Conservation (phyloP, 2,888 invertebrate genomes). For the Xestia c-nigrum region DNA sequence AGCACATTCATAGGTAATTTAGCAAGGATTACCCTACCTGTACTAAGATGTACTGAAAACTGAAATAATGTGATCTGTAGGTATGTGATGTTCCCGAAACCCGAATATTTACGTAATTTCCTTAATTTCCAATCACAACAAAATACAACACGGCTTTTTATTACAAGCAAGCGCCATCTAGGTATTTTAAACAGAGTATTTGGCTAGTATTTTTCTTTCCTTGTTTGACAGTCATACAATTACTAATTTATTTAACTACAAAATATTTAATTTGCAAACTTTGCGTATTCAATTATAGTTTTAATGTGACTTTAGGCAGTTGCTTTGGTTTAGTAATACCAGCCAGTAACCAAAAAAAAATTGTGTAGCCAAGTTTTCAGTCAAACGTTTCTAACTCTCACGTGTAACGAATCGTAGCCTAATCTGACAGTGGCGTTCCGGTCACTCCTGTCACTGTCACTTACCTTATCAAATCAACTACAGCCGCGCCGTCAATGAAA, state of each 20-base stretch:
- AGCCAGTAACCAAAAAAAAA: not conserved
- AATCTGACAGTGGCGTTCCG: not conserved
- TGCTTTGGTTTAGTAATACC: not conserved
- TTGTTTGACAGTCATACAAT: not conserved
- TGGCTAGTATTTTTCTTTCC: not conserved
- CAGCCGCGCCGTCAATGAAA: conserved; percentile 7
- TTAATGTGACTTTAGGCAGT: not conserved
- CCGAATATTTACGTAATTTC: too few relatives aligned
- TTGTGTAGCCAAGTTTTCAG: not conserved
- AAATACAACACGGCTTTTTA: not conserved
- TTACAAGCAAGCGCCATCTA: conserved; percentile 36
- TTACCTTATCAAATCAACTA: not conserved
- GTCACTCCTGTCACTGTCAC: not conserved
- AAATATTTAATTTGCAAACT: not conserved
- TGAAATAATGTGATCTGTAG: not conserved
- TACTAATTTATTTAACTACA: not conserved
- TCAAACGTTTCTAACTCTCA: not conserved
- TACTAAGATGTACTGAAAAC: not conserved
- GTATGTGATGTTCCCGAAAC: not conserved
- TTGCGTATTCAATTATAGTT: not conserved
- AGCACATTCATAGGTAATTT: not conserved
- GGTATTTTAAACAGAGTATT: not conserved
- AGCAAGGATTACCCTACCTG: not conserved
- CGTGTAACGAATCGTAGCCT: conserved; percentile 33
- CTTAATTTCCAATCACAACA: not conserved